Evolutionary conservation across 2,797 vertebrate genomes (phyloP), one percentile per base, ranked within the genome.

Genomic region (Sebastes minor): DNA sequence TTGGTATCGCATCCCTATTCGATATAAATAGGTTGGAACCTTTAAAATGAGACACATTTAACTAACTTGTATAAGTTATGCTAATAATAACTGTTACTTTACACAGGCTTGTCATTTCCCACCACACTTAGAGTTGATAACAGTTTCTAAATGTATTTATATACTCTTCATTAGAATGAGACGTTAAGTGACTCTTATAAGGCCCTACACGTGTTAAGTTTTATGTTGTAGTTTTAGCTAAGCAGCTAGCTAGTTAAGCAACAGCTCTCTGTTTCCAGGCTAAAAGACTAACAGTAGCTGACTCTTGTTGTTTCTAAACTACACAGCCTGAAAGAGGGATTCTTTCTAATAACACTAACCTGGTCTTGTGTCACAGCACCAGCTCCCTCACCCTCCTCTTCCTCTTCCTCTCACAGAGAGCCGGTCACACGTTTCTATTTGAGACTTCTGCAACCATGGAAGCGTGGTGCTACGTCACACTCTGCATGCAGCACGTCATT

Each of bases 401-500:
- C 79, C 69, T 33, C 86, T 63, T 67, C 23, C 25, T 38, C 35
- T 38, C 35, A 38, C 35, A 13, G 35, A 6, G 1, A 18, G 13
- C 56, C 63, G 25, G 32, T 46, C 49, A 42, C 69, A 5, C 2
- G 28, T 80, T 85, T 81, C 86, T 83, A 86, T 85, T 81, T 86
- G 62, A 33, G 81, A 74, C 74, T 72, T 72, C 80, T 23, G 69
- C 77, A 60, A 57, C 46, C 27, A 8, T 14, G 61, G 20, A 12
- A 7, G 5, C 1, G 12, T 35, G 32, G 13, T 52, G 35, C 35
- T 38, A 52, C 46, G 42, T 52, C 46, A 46, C 8, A n/a, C 18
- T 20, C 46, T 52, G 46, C 3, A 35, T 1, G 35, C 13, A 4
- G 0, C 6, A 94, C 95, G 94, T 94, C 93, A 95, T 89, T 94